phyloP scores from a whole-genome alignment of 2,797 vertebrate genomes.

The Enteromius treurensis region DNA sequence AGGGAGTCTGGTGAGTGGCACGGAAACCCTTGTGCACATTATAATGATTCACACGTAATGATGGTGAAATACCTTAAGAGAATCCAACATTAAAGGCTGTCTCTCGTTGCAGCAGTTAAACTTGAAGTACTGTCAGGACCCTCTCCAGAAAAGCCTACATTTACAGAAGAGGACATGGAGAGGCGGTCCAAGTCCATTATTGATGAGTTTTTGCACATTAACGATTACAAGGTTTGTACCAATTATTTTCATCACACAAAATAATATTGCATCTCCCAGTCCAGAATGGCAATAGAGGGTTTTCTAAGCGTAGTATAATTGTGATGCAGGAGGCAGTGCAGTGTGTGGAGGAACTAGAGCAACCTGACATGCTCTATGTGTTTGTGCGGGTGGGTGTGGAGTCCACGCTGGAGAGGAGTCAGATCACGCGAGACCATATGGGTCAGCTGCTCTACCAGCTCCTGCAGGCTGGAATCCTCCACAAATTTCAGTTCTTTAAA shows the following conservation, averaged over 20 bases:
- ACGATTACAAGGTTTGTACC: conserved; percentile 90
- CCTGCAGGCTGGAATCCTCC: conserved; percentile 86
- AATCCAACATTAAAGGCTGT: neutral
- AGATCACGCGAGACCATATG: conserved; percentile 96
- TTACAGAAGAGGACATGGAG: conserved; percentile 91
- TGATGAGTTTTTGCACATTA: conserved; percentile 98
- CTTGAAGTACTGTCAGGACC: conserved; percentile 78
- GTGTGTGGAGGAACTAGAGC: conserved; percentile 91
- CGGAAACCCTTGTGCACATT: neutral
- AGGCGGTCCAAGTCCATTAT: conserved; percentile 94
- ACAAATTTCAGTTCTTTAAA: conserved; percentile 90
- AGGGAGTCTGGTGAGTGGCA: conserved; percentile 83
- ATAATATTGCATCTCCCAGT: neutral
- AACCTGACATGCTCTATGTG: conserved; percentile 81
- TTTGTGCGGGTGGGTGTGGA: conserved; percentile 94
- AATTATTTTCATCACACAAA: neutral
- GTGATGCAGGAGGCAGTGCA: conserved; percentile 89
- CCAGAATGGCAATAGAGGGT: neutral
- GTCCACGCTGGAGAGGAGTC: conserved; percentile 94
- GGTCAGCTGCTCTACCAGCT: conserved; percentile 92
- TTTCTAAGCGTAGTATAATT: neutral
- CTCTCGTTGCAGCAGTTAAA: conserved; percentile 76
- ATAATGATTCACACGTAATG: neutral
- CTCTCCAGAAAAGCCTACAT: conserved; percentile 75
- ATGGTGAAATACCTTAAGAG: neutral